A percentile compares a stretch with the other conserved stretches of the same genome.
These are phyloP conservation scores for Micronycteris hirsuta DNA, from an alignment of 2,113 vertebrate species.

Conservation along the genomic window DNA sequence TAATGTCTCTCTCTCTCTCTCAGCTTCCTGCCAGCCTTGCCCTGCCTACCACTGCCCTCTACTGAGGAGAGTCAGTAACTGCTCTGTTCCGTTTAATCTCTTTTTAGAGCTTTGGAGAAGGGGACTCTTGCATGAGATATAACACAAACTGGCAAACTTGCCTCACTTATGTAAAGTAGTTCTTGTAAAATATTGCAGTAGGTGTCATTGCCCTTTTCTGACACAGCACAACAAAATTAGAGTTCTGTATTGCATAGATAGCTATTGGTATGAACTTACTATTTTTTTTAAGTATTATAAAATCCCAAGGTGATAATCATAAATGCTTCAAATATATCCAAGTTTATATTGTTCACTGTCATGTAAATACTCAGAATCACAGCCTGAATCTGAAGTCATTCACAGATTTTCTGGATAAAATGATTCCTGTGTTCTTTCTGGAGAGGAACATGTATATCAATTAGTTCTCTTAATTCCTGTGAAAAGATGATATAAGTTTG, in stretches of 20 bases:
- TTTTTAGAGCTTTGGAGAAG: constrained; percentile 30
- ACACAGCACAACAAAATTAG: constrained; percentile 23
- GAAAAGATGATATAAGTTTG: not conserved
- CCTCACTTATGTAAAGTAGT: constrained; percentile 7
- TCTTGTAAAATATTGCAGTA: constrained; percentile 4
- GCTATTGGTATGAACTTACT: not conserved
- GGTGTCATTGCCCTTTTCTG: not conserved
- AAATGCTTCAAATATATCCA: not conserved
- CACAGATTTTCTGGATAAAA: not conserved
- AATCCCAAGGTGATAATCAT: not conserved
- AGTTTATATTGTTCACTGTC: not conserved
- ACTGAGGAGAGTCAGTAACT: constrained; percentile 50
- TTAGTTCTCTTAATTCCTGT: constrained; percentile 1
- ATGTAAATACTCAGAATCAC: constrained; percentile 18
- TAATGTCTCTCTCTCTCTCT: not conserved
- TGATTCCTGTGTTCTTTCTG: constrained; percentile 8
- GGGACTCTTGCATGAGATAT: not conserved
- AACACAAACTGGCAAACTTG: not conserved
- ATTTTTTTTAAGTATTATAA: not conserved
- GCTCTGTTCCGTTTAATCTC: not conserved
- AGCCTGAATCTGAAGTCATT: constrained; percentile 22
- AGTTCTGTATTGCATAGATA: constrained; percentile 5
- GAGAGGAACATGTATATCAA: not conserved
- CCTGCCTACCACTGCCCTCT: constrained; percentile 62
- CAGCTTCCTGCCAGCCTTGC: not conserved